Evolutionary conservation across 2,888 invertebrate species (phyloP).

Genomic region (Eumerus sabulonum): DNA sequence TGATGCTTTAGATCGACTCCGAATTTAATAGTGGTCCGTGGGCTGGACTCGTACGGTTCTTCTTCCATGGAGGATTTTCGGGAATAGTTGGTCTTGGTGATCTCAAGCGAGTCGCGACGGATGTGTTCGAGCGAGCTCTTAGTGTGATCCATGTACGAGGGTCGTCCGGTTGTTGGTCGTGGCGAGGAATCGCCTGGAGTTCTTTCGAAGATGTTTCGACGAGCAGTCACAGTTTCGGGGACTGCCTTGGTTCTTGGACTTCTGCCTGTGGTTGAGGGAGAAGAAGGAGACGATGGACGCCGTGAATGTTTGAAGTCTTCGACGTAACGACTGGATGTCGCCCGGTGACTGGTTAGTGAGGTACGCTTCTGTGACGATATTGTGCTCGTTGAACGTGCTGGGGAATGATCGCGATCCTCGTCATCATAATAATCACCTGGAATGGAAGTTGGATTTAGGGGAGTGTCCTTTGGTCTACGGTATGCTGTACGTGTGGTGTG

Average conservation of each 20-base stretch:
- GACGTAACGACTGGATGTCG: slow-evolving; percentile 27
- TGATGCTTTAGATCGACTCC: slow-evolving; percentile 84
- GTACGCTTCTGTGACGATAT: slow-evolving; percentile 53
- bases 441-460: slow-evolving; percentile 46
- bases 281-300: slow-evolving; percentile 47
- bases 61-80: slow-evolving; percentile 76
- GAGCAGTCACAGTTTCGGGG: slow-evolving; percentile 75
- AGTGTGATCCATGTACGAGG: slow-evolving; percentile 79
- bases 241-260: slow-evolving; percentile 55
- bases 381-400: slow-evolving; percentile 51
- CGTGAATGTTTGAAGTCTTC: slow-evolving; percentile 41
- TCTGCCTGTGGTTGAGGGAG: slow-evolving; percentile 22
- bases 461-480: slow-evolving; percentile 54
- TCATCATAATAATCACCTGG: slow-evolving; percentile 57
- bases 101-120: slow-evolving; percentile 76
- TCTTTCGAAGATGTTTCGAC: slow-evolving; percentile 76
- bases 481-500: slow-evolving; percentile 53
- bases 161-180: slow-evolving; percentile 70
- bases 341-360: slow-evolving; percentile 23
- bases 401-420: slow-evolving; percentile 53
- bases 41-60: slow-evolving; percentile 79
- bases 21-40: slow-evolving; percentile 83
- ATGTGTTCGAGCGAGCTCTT: slow-evolving; percentile 78
- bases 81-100: slow-evolving; percentile 75
- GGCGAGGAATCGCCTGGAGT: slow-evolving; percentile 62